Evolutionary conservation across 2,113 vertebrate species (phyloP).

Genomic region (Zapus hudsonius): DNA sequence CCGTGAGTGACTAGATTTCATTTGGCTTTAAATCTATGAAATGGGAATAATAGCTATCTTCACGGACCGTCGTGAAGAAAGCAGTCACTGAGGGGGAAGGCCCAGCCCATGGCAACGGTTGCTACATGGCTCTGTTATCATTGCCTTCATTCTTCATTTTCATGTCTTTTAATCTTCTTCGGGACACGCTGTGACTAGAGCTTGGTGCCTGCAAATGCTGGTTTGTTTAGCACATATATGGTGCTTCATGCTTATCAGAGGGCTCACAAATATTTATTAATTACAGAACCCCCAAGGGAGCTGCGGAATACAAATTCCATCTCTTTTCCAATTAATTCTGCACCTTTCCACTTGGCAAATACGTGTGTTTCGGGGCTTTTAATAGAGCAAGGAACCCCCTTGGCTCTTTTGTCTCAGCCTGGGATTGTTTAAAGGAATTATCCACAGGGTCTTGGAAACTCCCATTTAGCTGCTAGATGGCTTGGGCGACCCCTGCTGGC

Average conservation of each 20-base stretch:
- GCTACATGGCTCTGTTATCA: neutral
- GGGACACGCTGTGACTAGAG: neutral
- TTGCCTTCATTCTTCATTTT: neutral
- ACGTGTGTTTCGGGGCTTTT: constrained; percentile 67
- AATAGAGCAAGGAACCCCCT: constrained; percentile 76
- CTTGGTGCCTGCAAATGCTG: constrained; percentile 1
- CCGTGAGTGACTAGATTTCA: neutral
- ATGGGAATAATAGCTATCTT: neutral
- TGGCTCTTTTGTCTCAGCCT: constrained; percentile 76
- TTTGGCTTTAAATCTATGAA: neutral
- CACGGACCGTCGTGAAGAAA: neutral
- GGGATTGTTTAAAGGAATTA: constrained; percentile 74
- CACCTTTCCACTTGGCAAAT: constrained; percentile 75
- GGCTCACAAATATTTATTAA: constrained; percentile 78
- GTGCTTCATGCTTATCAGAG: constrained; percentile 56
- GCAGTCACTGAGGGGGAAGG: neutral
- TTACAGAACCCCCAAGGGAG: constrained; percentile 69
- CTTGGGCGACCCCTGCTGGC: constrained; percentile 76
- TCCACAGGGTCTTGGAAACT: neutral
- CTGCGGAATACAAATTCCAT: constrained; percentile 66
- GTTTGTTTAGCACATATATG: constrained; percentile 51
- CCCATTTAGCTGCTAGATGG: constrained; percentile 18
- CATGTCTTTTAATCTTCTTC: neutral
- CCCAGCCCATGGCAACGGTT: too few relatives aligned
- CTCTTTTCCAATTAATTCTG: constrained; percentile 79